A percentile compares a stretch with the other conserved stretches of the same genome.
These are phyloP conservation scores for Motacilla tschutschensis DNA, from an alignment of 2,113 vertebrate genomes.

Conservation along the genomic window DNA sequence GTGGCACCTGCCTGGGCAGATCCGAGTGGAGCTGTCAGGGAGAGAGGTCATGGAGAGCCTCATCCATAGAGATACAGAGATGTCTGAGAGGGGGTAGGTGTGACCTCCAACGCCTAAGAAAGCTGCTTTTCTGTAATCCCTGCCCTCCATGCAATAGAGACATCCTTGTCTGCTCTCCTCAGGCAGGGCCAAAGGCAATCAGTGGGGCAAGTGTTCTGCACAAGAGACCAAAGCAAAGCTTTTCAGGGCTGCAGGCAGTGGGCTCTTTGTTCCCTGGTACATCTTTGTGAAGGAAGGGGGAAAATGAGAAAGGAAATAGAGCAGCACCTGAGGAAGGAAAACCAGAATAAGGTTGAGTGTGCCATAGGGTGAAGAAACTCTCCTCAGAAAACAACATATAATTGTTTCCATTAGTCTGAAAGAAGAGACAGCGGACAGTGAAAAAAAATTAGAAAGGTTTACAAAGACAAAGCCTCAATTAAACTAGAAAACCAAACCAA, in stretches of 20 bases:
- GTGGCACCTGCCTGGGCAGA: not conserved
- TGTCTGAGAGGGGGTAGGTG: not conserved
- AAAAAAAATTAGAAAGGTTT: not conserved
- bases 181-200: not conserved
- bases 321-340: not conserved
- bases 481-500: not conserved
- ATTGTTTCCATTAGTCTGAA: not conserved
- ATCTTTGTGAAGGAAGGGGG: not conserved
- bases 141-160: not conserved
- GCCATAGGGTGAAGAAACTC: not conserved
- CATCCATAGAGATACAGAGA: rapidly evolving
- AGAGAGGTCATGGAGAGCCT: not conserved
- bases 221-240: not conserved
- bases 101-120: not conserved
- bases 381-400: not conserved
- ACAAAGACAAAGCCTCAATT: not conserved
- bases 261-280: not conserved
- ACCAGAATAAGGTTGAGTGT: not conserved
- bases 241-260: rapidly evolving
- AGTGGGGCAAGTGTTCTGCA: not conserved
- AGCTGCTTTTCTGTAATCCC: not conserved
- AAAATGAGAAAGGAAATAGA: not conserved
- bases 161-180: not conserved
- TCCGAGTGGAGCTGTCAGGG: not conserved
- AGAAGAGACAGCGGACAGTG: not conserved